phyloP scores from a whole-genome alignment of 2,797 vertebrate species.

The Megalops cyprinoides region DNA sequence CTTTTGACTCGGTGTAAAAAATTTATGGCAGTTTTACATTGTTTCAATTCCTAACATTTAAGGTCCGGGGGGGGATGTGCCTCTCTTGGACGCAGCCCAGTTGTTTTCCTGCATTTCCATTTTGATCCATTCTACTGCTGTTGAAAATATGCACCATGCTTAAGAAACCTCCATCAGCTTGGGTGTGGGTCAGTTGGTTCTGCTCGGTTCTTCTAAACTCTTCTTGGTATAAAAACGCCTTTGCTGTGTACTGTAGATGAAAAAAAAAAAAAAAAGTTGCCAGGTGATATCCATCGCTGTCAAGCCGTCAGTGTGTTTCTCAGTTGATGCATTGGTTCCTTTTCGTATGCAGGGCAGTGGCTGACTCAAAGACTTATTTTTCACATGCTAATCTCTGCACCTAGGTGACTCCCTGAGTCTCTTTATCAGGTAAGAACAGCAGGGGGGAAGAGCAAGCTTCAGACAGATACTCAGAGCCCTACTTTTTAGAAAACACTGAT shows the following conservation, averaged over 20 bases:
- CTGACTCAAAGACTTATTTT: not conserved
- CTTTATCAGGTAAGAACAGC: slow-evolving; percentile 27
- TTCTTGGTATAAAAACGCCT: not conserved
- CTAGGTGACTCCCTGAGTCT: not conserved
- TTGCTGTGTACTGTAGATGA: not conserved
- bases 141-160: not conserved
- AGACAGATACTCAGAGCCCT: not conserved
- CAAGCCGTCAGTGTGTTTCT: not conserved
- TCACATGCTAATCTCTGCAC: slow-evolving; percentile 18
- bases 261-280: not conserved
- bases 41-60: not conserved
- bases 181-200: not conserved
- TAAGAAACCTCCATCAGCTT: not conserved
- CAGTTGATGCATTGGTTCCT: not conserved
- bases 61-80: not conserved
- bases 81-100: not conserved
- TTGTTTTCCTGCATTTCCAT: not conserved
- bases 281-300: slow-evolving; percentile 12
- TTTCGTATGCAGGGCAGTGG: not conserved
- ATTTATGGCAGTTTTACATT: not conserved
- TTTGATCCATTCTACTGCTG: not conserved
- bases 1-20: too few relatives aligned
- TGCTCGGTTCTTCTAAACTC: not conserved
- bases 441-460: slow-evolving; percentile 17
- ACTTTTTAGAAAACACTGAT: not conserved